These are phyloP conservation scores for Euplagia quadripunctaria DNA, from an alignment of 2,888 invertebrate species.

Conservation along the genomic window DNA sequence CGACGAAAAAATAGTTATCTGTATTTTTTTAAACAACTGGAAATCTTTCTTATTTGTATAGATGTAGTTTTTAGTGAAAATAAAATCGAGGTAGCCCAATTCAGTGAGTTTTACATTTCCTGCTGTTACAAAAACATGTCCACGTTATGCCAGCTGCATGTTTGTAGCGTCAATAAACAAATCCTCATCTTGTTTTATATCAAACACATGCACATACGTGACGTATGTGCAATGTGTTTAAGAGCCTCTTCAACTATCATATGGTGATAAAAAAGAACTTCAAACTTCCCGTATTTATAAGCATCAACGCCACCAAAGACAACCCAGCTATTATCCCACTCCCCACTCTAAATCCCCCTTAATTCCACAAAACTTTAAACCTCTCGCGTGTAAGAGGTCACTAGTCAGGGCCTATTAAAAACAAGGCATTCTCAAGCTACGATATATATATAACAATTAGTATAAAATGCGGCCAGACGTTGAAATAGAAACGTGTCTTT, in stretches of 20 bases:
- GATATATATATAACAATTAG: conserved; percentile 6
- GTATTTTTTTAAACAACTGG: not conserved
- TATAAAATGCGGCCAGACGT: conserved; percentile 28
- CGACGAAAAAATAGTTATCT: not conserved
- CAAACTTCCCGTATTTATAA: not conserved
- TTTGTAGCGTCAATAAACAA: conserved; percentile 1
- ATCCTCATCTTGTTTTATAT: conserved; percentile 6
- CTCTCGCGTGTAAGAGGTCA: too few relatives aligned
- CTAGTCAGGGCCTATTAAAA: not conserved
- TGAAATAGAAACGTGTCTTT: conserved; percentile 27
- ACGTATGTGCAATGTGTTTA: too few relatives aligned
- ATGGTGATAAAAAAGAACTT: not conserved
- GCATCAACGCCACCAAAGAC: not conserved
- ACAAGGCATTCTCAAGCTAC: not conserved
- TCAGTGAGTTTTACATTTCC: conserved; percentile 8
- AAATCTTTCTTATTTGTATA: not conserved
- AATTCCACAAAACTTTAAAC: not conserved
- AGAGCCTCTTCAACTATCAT: too few relatives aligned
- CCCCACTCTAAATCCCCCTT: too few relatives aligned
- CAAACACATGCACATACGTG: not conserved
- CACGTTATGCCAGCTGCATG: conserved; percentile 3
- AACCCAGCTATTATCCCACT: too few relatives aligned
- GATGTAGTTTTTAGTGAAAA: not conserved
- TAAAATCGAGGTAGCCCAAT: conserved; percentile 7
- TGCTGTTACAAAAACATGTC: conserved; percentile 11